Percentiles rank a stretch among this genome's conserved stretches.
These are phyloP conservation scores for Chrysodeixis includens DNA, from an alignment of 2,888 invertebrate genomes.

Conservation along the genomic window DNA sequence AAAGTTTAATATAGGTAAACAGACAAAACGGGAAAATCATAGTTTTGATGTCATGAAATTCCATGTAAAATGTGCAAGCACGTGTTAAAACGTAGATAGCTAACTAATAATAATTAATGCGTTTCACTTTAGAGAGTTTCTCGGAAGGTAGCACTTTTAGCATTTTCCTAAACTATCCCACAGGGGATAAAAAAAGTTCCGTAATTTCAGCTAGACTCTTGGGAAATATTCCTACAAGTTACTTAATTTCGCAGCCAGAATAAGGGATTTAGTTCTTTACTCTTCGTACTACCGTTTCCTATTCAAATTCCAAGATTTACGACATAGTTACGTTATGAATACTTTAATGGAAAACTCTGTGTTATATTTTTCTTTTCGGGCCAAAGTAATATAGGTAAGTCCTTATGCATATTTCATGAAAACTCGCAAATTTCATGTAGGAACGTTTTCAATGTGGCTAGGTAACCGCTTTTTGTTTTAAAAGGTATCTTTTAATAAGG, in stretches of 20 bases:
- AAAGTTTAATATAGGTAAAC: too few species aligned
- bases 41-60: too few species aligned
- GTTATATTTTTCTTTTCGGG: constrained; percentile 7
- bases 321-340: not conserved
- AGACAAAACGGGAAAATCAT: too few species aligned
- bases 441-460: constrained; percentile 2
- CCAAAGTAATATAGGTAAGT: constrained; percentile 12
- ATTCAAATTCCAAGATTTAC: constrained; percentile 5
- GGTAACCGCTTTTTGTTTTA: constrained; percentile 17
- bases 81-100: too few species aligned
- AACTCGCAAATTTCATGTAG: constrained; percentile 10
- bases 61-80: too few species aligned
- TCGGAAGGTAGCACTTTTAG: not conserved
- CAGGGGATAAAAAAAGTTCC: not conserved
- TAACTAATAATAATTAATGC: too few species aligned
- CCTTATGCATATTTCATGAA: constrained; percentile 19
- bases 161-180: not conserved
- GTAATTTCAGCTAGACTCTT: not conserved
- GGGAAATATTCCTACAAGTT: not conserved
- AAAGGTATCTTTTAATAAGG: not conserved
- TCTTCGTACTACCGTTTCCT: not conserved
- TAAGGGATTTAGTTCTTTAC: not conserved
- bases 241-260: not conserved
- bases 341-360: not conserved
- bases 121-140: too few species aligned